Evolutionary conservation across 2,888 invertebrate genomes (phyloP), one percentile per base, ranked within the genome.

Genomic region (Byasa hedistus): DNA sequence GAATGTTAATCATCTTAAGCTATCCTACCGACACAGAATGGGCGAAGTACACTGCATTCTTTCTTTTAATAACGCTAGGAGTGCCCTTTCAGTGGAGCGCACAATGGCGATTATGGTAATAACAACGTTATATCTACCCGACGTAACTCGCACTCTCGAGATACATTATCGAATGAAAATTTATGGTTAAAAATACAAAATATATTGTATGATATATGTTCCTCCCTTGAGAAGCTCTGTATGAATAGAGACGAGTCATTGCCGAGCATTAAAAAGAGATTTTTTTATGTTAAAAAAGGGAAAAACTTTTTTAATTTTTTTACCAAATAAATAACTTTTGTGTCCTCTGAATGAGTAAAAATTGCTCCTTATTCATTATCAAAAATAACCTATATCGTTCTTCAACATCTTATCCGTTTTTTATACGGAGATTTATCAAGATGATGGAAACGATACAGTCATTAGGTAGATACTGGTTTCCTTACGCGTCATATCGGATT

Each of bases 41-140:
- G 24, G 62, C 21, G 21, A 21, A 7, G 15, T 27, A 27, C 27
- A n/a, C 36, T 44, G 56, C 62, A 62, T 56, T 62, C 62, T 62
- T 62, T 21, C 21, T 62, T 56, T 39, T 62, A 56, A 62, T 62
- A 39, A 56, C 55, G 39, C 36, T 54, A 56, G 61, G 62, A 62
- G 62, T 55, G 62, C 56, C 62, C 61, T 56, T 62, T 39, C 44
- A 27, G 27, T 24, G 55, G 55, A 56, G 24, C 44, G 44, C n/a
- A 62, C 62, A 62, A 62, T 62, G 56, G 62, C 56, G 62, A 55
- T 62, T 62, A 62, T 62, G 39, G 15, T 62, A 56, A 62, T 56
- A 55, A 44, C 44, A 44, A 23, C 19, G 8, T 44, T 55, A 52
- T 23, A 62, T 62, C 24, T 7, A 55, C 21, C 56, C 21, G 21